Conservation (phyloP, 1,140 invertebrate species). For the Argopecten irradians region DNA sequence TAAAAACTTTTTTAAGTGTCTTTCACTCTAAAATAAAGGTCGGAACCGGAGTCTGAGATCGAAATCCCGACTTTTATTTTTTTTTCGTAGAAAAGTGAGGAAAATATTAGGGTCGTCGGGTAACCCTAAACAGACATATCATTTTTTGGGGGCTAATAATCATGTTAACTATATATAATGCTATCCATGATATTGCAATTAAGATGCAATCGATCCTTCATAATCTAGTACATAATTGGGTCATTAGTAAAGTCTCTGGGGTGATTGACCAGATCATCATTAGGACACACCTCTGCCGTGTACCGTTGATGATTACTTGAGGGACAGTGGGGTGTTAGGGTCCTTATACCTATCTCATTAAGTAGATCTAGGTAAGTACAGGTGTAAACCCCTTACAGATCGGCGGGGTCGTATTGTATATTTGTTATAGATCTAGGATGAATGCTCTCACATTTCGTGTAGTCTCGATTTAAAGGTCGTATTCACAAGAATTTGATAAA, state of each 20-base stretch:
- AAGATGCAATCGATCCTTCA: no score
- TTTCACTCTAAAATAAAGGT: no score
- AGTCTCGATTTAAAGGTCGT: background rate
- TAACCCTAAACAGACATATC: no score
- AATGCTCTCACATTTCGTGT: background rate
- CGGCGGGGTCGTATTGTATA: background rate
- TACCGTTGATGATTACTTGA: background rate
- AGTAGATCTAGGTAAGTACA: background rate
- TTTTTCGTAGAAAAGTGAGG: no score
- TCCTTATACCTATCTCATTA: background rate
- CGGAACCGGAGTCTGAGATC: no score
- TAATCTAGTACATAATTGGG: no score
- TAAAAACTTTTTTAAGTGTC: no score
- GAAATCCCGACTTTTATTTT: no score
- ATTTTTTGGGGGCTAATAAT: no score
- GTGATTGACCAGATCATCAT: background rate
- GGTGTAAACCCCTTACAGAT: background rate
- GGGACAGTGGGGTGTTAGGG: background rate
- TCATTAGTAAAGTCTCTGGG: background rate
- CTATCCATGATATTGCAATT: no score
- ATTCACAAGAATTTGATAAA: background rate
- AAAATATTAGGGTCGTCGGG: no score
- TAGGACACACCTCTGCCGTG: background rate
- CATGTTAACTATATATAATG: no score
- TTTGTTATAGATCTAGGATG: background rate